Evolutionary conservation across 37 sponge, comb jelly and placozoan genomes (phyloP).

Genomic region (Spongilla lacustris): DNA sequence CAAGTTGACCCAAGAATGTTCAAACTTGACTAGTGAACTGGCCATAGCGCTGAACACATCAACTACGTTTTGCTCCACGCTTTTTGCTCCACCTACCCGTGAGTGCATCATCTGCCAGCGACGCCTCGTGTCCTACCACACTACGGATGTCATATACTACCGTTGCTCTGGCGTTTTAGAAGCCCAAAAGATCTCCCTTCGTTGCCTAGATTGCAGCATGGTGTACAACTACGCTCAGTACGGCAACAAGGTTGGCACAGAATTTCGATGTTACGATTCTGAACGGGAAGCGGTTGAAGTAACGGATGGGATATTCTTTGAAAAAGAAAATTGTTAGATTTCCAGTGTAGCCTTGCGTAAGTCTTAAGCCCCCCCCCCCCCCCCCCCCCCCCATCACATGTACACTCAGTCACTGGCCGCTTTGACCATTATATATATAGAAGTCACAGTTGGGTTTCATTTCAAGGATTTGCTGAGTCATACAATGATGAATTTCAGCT

Average conservation of each 20-base stretch:
- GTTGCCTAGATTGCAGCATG: constrained; percentile 21
- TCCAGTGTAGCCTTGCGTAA: constrained; percentile 48
- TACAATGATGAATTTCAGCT: constrained; percentile 36
- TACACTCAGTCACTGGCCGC: too few species aligned
- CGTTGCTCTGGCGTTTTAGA: background rate
- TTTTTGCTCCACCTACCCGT: too few species aligned
- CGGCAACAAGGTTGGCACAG: constrained; percentile 19
- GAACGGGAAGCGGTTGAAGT: constrained; percentile 16
- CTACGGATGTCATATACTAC: too few species aligned
- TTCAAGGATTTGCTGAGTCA: constrained; percentile 43
- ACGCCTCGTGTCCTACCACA: too few species aligned
- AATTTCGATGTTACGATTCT: constrained; percentile 14
- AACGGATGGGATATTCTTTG: constrained; percentile 24
- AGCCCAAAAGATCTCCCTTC: constrained; percentile 8
- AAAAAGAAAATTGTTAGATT: constrained; percentile 9
- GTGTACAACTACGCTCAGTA: constrained; percentile 24
- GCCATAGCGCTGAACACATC: too few species aligned
- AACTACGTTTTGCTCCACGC: too few species aligned
- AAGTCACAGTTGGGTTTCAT: constrained; percentile 39
- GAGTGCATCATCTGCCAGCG: too few species aligned
- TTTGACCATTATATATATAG: too few species aligned
- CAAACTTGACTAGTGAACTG: too few species aligned
- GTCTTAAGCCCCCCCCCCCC: constrained; percentile 1
- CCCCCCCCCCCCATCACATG: too few species aligned
- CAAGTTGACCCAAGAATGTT: too few species aligned